Conservation (phyloP, 2,888 invertebrate genomes). For the Acanthosoma haemorrhoidale region DNA sequence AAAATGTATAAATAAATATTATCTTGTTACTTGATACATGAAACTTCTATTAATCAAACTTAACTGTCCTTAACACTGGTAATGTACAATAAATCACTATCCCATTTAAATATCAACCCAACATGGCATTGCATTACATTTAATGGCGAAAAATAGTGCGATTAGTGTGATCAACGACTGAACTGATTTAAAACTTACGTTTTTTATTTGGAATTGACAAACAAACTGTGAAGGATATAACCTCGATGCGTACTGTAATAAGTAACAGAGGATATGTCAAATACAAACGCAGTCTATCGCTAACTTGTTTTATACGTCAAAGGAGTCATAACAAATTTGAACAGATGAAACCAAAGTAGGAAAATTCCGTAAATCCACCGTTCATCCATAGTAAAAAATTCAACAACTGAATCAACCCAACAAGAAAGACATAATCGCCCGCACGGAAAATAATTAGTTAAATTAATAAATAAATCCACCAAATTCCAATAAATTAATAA, state of each 20-base stretch:
- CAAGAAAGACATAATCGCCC: not conserved
- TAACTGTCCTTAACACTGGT: too few species aligned
- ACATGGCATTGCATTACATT: not conserved
- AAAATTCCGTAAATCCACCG: not conserved
- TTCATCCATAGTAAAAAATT: conserved; percentile 12
- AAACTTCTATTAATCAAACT: not conserved
- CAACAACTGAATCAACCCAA: conserved; percentile 1
- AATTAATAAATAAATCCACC: not conserved
- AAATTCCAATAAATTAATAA: not conserved
- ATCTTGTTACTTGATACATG: too few species aligned
- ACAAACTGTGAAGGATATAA: conserved; percentile 14
- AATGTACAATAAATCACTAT: too few species aligned
- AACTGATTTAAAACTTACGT: conserved; percentile 12
- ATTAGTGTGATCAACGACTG: not conserved
- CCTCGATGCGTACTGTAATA: not conserved
- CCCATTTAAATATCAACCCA: not conserved
- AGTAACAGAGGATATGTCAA: not conserved
- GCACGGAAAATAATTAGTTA: not conserved
- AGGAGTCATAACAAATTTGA: not conserved
- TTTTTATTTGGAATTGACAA: conserved; percentile 1
- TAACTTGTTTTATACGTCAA: not conserved
- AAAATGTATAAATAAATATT: too few species aligned
- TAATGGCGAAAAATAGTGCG: not conserved
- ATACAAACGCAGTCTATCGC: not conserved
- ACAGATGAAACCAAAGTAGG: not conserved